These are phyloP conservation scores for Trichoplax adhaerens DNA, from an alignment of 37 sponge, comb jelly and placozoan genomes.

Conservation along the genomic window DNA sequence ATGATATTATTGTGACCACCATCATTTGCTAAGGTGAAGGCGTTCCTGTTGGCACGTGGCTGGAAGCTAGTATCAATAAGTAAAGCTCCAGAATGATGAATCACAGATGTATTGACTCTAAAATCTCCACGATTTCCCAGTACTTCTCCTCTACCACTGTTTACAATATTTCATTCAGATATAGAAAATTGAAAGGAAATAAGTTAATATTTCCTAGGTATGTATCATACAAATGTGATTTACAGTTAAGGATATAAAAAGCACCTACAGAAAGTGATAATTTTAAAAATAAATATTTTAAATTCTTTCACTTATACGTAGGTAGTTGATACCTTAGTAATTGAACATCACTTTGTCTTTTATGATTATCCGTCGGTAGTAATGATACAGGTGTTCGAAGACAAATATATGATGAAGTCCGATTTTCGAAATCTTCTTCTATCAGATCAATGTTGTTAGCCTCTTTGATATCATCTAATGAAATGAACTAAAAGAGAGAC, in stretches of 20 bases:
- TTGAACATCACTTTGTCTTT: constrained; percentile 25
- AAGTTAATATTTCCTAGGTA: too few species aligned
- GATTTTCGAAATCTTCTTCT: constrained; percentile 14
- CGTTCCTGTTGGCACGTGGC: too few species aligned
- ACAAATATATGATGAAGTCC: constrained; percentile 17
- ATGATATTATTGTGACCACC: too few species aligned
- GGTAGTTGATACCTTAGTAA: constrained; percentile 19
- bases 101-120: constrained; percentile 54
- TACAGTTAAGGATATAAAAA: too few species aligned
- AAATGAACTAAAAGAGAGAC: constrained; percentile 24
- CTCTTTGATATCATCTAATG: constrained; percentile 53
- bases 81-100: constrained; percentile 46
- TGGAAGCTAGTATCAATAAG: constrained; percentile 23
- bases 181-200: too few species aligned
- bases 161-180: neutral
- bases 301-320: too few species aligned
- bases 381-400: constrained; percentile 61
- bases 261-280: too few species aligned
- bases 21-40: too few species aligned
- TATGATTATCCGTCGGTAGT: constrained; percentile 35
- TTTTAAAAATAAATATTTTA: too few species aligned
- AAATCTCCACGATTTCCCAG: constrained; percentile 55
- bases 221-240: too few species aligned
- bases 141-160: constrained; percentile 47
- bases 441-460: constrained; percentile 53